Conservation (phyloP, 2,113 vertebrate genomes). For the Pluvianellus socialis region DNA sequence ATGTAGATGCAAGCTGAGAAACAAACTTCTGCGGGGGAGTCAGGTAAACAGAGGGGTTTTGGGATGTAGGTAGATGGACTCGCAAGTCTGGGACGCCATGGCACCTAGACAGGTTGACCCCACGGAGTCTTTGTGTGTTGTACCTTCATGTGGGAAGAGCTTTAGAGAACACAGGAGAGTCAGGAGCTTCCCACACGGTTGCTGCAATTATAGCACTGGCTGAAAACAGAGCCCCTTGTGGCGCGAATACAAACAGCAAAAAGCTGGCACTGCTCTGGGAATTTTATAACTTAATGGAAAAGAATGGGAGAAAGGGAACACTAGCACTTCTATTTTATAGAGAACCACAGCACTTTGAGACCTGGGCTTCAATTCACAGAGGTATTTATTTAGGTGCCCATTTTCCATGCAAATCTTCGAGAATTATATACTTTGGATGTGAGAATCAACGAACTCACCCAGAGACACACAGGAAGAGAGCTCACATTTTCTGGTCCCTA, state of each 20-base stretch:
- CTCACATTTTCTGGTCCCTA: neutral
- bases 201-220: neutral
- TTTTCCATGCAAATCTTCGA: neutral
- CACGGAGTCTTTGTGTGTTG: neutral
- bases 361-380: neutral
- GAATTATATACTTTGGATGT: neutral
- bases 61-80: neutral
- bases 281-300: neutral
- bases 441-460: neutral
- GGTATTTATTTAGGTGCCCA: neutral
- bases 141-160: neutral
- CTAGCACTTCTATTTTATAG: neutral
- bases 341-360: neutral
- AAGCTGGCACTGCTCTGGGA: neutral
- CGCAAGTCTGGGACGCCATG: neutral
- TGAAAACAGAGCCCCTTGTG: conserved; percentile 1
- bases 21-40: fast-evolving
- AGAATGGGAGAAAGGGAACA: neutral
- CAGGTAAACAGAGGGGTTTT: neutral
- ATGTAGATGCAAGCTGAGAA: neutral
- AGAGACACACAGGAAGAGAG: neutral
- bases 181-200: neutral
- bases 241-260: neutral
- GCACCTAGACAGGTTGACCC: neutral
- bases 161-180: neutral